Evolutionary conservation across 2,797 vertebrate species (phyloP).

Genomic region (Hydrocynus forskahlii): DNA sequence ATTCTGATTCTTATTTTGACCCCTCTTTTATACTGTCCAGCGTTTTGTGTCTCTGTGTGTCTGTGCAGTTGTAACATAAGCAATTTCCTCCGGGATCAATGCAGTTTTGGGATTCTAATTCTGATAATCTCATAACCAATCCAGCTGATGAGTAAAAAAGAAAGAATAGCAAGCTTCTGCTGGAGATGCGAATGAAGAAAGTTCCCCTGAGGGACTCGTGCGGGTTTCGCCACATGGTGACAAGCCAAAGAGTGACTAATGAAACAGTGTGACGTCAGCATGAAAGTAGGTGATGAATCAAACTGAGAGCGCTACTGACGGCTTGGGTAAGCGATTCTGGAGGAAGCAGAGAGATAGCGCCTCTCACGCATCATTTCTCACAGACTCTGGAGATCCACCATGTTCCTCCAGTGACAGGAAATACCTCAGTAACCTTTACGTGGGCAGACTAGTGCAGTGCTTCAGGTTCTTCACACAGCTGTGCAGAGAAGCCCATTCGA

Average conservation of each 20-base stretch:
- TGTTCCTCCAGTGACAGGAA: slow-evolving; percentile 57
- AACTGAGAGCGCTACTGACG: slow-evolving; percentile 47
- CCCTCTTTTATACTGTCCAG: too few species aligned
- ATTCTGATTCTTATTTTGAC: too few species aligned
- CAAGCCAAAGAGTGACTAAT: slow-evolving; percentile 23
- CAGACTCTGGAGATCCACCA: slow-evolving; percentile 46
- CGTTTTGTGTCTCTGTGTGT: too few species aligned
- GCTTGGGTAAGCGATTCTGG: slow-evolving; percentile 25
- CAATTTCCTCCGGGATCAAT: too few species aligned
- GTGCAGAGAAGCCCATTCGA: slow-evolving; percentile 20
- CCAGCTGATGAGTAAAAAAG: background rate
- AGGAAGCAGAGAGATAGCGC: slow-evolving; percentile 47
- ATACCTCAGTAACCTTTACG: slow-evolving; percentile 54
- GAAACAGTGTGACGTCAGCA: slow-evolving; percentile 41
- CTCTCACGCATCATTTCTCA: slow-evolving; percentile 48
- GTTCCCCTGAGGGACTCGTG: background rate
- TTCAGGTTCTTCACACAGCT: slow-evolving; percentile 33
- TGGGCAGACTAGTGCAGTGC: slow-evolving; percentile 23
- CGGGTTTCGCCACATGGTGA: slow-evolving; percentile 31
- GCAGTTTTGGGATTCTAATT: background rate
- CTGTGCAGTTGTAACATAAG: too few species aligned
- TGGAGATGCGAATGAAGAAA: background rate
- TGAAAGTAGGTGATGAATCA: slow-evolving; percentile 59
- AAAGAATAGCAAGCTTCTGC: background rate
- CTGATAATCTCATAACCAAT: background rate